Evolutionary conservation across 2,888 invertebrate species (phyloP).

Genomic region (Phorcus lineatus): DNA sequence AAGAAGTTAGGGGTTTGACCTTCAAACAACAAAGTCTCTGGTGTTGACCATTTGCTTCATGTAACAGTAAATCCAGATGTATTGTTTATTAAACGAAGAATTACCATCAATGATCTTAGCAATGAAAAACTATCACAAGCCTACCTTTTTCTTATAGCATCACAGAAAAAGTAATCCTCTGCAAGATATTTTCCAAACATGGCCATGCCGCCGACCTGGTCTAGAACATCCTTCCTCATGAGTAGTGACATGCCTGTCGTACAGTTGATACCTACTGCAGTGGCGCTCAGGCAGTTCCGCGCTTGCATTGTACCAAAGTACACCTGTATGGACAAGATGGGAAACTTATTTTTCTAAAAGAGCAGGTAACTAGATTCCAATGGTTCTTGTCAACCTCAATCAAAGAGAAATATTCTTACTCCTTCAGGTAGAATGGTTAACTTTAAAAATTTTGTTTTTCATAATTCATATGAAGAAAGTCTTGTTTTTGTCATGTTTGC

Average conservation of each 20-base stretch:
- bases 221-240: conserved; percentile 90
- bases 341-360: too few species aligned
- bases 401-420: too few species aligned
- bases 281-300: conserved; percentile 93
- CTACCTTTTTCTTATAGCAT: conserved; percentile 84
- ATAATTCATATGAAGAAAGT: too few species aligned
- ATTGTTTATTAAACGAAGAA: neutral
- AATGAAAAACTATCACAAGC: conserved; percentile 28
- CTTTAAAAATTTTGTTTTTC: too few species aligned
- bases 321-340: conserved; percentile 78
- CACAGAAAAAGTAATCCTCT: conserved; percentile 98
- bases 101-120: neutral
- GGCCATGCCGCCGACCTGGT: conserved; percentile 91
- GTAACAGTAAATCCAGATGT: too few species aligned
- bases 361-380: too few species aligned
- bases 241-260: conserved; percentile 99
- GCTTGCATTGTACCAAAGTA: conserved; percentile 98
- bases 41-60: too few species aligned
- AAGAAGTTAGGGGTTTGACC: too few species aligned
- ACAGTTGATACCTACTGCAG: conserved; percentile 94
- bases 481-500: too few species aligned
- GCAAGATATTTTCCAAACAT: conserved; percentile 95
- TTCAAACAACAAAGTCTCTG: too few species aligned
- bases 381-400: too few species aligned
- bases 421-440: too few species aligned